These are phyloP conservation scores for Apantesis nais DNA, from an alignment of 2,888 invertebrate species.

Conservation along the genomic window DNA sequence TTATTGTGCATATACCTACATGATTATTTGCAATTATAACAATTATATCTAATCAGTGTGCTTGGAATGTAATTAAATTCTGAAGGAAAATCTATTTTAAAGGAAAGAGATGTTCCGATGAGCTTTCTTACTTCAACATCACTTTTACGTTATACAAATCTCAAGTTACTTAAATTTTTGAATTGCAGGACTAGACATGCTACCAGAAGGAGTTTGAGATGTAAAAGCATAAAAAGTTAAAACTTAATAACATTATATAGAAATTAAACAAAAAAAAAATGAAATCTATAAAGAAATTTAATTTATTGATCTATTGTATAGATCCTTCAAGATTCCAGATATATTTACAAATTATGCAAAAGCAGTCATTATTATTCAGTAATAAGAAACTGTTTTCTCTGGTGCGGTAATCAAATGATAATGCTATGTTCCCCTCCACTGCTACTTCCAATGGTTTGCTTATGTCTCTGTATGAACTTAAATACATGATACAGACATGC, in stretches of 20 bases:
- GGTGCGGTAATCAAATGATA: too few species aligned
- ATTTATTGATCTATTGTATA: too few species aligned
- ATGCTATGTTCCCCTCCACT: too few species aligned
- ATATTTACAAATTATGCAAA: neutral
- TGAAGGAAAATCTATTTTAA: neutral
- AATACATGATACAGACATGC: too few species aligned
- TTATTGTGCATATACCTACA: constrained; percentile 30
- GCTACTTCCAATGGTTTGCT: too few species aligned
- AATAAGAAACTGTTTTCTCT: neutral
- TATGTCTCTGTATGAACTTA: too few species aligned
- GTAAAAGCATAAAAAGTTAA: neutral
- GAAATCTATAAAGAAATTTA: too few species aligned
- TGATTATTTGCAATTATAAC: constrained; percentile 39
- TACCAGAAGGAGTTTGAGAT: neutral
- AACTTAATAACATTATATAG: neutral
- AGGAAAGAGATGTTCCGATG: neutral
- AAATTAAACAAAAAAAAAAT: neutral
- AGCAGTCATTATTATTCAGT: neutral
- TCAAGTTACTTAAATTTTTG: neutral
- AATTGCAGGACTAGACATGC: neutral
- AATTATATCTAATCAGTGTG: constrained; percentile 22
- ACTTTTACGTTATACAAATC: neutral
- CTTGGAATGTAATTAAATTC: constrained; percentile 12
- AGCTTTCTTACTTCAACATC: neutral
- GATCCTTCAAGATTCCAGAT: too few species aligned